Conservation (phyloP, 30 jellyfish, hydroid and myxozoan species). For the Hydractinia symbiolongicarpus region DNA sequence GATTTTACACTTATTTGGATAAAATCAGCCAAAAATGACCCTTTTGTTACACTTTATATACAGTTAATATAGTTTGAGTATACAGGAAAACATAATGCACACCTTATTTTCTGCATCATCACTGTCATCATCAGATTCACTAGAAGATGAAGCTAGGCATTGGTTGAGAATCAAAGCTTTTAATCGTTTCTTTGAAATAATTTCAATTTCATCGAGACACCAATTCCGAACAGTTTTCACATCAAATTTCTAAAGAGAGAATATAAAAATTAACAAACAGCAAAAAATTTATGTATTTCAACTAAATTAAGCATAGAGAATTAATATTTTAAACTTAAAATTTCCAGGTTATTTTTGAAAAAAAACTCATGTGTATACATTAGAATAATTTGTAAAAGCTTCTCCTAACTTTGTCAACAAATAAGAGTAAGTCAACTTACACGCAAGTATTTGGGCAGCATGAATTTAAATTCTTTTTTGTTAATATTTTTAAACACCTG, state of each 20-base stretch:
- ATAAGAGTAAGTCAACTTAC: slow-evolving; percentile 26
- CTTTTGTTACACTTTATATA: no score
- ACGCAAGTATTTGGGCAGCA: slow-evolving; percentile 69
- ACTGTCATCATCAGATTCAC: slow-evolving; percentile 45
- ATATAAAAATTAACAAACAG: neutral
- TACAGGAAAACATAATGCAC: no score
- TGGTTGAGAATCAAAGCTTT: slow-evolving; percentile 26
- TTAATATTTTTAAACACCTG: slow-evolving; percentile 50
- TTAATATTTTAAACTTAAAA: no score
- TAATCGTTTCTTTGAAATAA: slow-evolving; percentile 47
- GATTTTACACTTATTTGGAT: no score
- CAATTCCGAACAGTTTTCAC: slow-evolving; percentile 67
- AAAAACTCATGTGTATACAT: no score
- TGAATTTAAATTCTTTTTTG: slow-evolving; percentile 68
- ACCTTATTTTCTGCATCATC: no score
- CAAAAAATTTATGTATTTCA: neutral
- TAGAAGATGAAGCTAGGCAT: slow-evolving; percentile 37
- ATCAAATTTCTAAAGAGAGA: slow-evolving; percentile 52
- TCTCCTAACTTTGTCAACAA: no score
- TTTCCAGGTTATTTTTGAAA: no score
- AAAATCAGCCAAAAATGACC: no score
- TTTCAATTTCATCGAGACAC: slow-evolving; percentile 76
- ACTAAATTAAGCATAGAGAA: neutral
- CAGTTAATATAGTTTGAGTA: no score
- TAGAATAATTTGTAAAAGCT: no score